These are phyloP conservation scores for Mantis religiosa DNA, from an alignment of 2,888 invertebrate genomes.

Conservation along the genomic window DNA sequence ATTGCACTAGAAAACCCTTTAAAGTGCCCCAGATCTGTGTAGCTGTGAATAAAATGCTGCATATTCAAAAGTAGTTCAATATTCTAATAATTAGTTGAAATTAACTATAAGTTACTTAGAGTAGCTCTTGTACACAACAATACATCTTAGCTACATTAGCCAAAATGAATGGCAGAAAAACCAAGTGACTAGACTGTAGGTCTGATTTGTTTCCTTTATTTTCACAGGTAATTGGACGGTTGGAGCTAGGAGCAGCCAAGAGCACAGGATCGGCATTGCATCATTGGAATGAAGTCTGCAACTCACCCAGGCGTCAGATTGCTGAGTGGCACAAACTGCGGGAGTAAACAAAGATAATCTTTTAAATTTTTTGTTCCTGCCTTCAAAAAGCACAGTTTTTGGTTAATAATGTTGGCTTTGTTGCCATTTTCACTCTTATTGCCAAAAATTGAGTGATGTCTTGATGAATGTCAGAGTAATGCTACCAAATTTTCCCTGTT, in stretches of 20 bases:
- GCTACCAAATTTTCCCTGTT: neutral
- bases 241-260: slow-evolving; percentile 84
- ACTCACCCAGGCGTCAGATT: slow-evolving; percentile 94
- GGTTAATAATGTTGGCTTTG: neutral
- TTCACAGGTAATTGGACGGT: slow-evolving; percentile 83
- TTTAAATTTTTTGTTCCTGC: neutral
- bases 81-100: too few species aligned
- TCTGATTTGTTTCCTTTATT: neutral
- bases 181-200: neutral
- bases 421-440: neutral
- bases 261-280: slow-evolving; percentile 78
- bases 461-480: neutral
- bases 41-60: too few species aligned
- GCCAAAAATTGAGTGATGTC: neutral
- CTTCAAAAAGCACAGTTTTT: neutral
- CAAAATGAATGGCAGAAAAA: too few species aligned
- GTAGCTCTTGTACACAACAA: too few species aligned
- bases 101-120: too few species aligned
- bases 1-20: too few species aligned
- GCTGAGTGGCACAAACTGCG: slow-evolving; percentile 99
- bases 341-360: slow-evolving; percentile 53
- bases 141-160: too few species aligned
- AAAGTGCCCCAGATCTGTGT: too few species aligned
- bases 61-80: too few species aligned
- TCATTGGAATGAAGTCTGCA: slow-evolving; percentile 97